Evolutionary conservation across 2,797 vertebrate genomes (phyloP).

Genomic region (Schizopygopsis malacanthus): DNA sequence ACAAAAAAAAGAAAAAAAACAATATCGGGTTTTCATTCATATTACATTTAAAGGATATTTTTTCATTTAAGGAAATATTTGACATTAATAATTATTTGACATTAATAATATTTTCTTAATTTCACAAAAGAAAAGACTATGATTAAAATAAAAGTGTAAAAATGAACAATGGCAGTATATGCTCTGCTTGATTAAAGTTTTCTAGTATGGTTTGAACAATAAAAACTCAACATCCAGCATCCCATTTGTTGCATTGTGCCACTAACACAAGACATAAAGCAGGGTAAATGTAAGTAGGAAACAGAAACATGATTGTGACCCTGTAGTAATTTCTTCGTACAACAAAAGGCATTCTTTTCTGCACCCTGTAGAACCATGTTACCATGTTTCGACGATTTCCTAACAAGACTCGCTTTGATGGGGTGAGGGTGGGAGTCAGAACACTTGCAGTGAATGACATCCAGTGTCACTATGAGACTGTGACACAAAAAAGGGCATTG

Average conservation of each 20-base stretch:
- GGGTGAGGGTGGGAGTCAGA: constrained; percentile 36
- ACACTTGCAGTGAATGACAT: constrained; percentile 31
- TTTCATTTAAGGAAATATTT: not conserved
- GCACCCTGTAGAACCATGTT: not conserved
- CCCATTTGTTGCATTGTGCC: constrained; percentile 1
- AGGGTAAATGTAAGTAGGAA: constrained; percentile 33
- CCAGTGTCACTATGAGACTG: constrained; percentile 44
- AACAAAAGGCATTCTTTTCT: constrained; percentile 46
- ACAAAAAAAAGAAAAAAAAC: too few relatives aligned
- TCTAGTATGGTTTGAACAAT: constrained; percentile 33
- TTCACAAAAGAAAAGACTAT: not conserved
- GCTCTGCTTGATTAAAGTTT: not conserved
- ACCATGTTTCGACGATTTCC: constrained; percentile 32
- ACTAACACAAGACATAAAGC: constrained; percentile 25
- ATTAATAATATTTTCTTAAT: not conserved
- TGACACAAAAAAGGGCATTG: constrained; percentile 56
- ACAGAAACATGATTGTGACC: constrained; percentile 47
- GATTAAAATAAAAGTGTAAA: not conserved
- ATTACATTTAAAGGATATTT: not conserved
- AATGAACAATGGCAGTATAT: not conserved
- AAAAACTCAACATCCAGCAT: constrained; percentile 20
- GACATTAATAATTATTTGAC: not conserved
- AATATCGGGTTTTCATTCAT: too few relatives aligned
- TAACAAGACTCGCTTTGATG: constrained; percentile 50
- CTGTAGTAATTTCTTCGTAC: constrained; percentile 30